A percentile compares a stretch with the other conserved stretches of the same genome.
These are phyloP conservation scores for Drosophila villosipedis DNA, from an alignment of 2,888 invertebrate genomes.

Conservation along the genomic window DNA sequence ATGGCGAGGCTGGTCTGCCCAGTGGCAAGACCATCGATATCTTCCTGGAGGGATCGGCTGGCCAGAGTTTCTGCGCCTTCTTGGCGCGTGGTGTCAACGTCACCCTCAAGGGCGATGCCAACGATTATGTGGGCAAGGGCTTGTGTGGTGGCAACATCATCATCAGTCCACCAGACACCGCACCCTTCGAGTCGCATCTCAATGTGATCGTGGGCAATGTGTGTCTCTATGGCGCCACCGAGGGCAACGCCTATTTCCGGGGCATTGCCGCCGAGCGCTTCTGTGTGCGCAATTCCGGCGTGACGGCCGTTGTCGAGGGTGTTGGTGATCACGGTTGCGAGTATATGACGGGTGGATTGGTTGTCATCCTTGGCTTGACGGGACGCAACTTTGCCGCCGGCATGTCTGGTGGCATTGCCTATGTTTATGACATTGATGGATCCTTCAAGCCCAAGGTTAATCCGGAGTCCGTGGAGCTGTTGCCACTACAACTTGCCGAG, in stretches of 20 bases:
- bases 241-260: slow-evolving; percentile 96
- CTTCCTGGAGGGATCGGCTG: slow-evolving; percentile 95
- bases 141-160: slow-evolving; percentile 97
- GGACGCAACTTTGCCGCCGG: slow-evolving; percentile 99
- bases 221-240: slow-evolving; percentile 98
- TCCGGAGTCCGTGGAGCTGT: slow-evolving; percentile 96
- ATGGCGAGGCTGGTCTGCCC: slow-evolving; percentile 94
- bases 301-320: slow-evolving; percentile 97
- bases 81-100: slow-evolving; percentile 95
- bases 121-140: slow-evolving; percentile 98
- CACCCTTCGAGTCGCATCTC: slow-evolving; percentile 94
- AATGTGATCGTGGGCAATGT: slow-evolving; percentile 99
- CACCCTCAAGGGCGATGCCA: slow-evolving; percentile 97
- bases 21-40: slow-evolving; percentile 91
- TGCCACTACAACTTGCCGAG: slow-evolving; percentile 91
- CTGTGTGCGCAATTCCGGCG: slow-evolving; percentile 99
- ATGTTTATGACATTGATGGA: slow-evolving; percentile 95
- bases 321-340: slow-evolving; percentile 99
- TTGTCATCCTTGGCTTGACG: slow-evolving; percentile 96
- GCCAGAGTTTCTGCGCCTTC: slow-evolving; percentile 99
- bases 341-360: slow-evolving; percentile 99
- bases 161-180: slow-evolving; percentile 95
- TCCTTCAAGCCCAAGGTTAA: slow-evolving; percentile 96
- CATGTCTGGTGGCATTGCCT: slow-evolving; percentile 98
- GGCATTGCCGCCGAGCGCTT: slow-evolving; percentile 99